These are phyloP conservation scores for Callosobruchus maculatus DNA, from an alignment of 2,888 invertebrate species.

Conservation along the genomic window DNA sequence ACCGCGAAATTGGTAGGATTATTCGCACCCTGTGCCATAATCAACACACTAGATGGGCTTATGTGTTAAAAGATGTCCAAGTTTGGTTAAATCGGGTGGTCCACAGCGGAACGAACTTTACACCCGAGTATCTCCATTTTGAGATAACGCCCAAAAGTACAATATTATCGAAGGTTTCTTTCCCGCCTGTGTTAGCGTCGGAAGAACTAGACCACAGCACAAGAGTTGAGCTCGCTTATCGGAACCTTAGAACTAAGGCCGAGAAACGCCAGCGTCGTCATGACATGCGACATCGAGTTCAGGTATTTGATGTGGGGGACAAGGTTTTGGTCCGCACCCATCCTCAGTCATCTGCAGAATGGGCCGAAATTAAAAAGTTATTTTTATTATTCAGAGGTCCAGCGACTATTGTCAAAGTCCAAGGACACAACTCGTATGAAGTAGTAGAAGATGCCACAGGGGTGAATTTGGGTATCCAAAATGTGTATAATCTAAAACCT, in stretches of 20 bases:
- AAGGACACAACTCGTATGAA: constrained; percentile 4
- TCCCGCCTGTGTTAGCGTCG: no score
- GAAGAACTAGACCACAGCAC: no score
- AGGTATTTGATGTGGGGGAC: constrained; percentile 1
- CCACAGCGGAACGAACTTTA: constrained; percentile 5
- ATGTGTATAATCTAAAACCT: no score
- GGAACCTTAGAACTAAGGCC: no score
- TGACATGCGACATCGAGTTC: no score
- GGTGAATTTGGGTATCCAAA: no score
- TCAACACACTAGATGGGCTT: constrained; percentile 21
- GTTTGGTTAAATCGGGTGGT: constrained; percentile 13
- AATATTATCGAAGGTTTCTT: no score
- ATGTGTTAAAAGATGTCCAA: constrained; percentile 8
- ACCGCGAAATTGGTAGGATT: constrained; percentile 24
- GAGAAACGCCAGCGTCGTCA: no score
- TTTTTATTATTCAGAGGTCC: constrained; percentile 12
- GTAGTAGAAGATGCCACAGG: no score
- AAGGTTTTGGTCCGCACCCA: constrained; percentile 6
- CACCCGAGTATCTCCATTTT: background rate
- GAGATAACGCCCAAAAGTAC: no score
- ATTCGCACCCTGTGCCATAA: constrained; percentile 17
- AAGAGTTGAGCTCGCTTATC: no score
- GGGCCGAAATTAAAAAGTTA: constrained; percentile 10
- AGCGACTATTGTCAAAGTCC: background rate
- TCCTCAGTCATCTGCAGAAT: constrained; percentile 5